Base-by-base conservation (phyloP, 2,888 invertebrate species). In the Meghimatium bilineatum region DNA sequence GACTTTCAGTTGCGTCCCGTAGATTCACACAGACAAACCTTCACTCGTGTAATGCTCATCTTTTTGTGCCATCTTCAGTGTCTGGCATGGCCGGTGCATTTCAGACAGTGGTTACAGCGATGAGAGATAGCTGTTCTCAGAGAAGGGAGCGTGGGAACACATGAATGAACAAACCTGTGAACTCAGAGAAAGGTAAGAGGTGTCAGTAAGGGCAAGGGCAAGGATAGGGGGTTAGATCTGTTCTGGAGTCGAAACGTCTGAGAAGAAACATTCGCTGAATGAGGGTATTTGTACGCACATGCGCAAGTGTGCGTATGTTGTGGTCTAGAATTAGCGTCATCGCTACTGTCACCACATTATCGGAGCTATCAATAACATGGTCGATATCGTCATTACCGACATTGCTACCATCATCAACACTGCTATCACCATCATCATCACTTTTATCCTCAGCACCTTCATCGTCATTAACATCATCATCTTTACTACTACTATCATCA, bases 21-120 rank as follows among this genome's bases (percentile, higher is more conserved):
- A 49, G 29, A 49, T 29, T 12, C 17, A 12, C 5, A 72, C 12
- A 74, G 74, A 74, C 74, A 74, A 34, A 29, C 34, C 20, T 49
- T 52, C 29, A 3, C 12, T 23, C 8, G 1, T 20, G 5, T 2
- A 23, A 29, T 72, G 74, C 74, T 49, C 74, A 74, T 74, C 74
- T 74, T 52, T 23, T 52, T 52, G 74, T 52, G 74, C 74, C 74
- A 74, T 74, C 74, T 74, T 52, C 74, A 6, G n/a, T 52, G 29
- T 74, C 32, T 74, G 74, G 52, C 52, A 52, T 52, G 52, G 74
- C 0, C 52, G 20, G 52, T 32, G 34, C 32, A 1, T 32, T 20
- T 32, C 32, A 52, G 52, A 52, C 52, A 74, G 74, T 74, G 74
- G 74, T 20, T 74, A 12, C 6, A 20, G 49, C 17, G 72, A 49